Conservation (phyloP, 2,113 vertebrate genomes). For the Tragelaphus buxtoni region DNA sequence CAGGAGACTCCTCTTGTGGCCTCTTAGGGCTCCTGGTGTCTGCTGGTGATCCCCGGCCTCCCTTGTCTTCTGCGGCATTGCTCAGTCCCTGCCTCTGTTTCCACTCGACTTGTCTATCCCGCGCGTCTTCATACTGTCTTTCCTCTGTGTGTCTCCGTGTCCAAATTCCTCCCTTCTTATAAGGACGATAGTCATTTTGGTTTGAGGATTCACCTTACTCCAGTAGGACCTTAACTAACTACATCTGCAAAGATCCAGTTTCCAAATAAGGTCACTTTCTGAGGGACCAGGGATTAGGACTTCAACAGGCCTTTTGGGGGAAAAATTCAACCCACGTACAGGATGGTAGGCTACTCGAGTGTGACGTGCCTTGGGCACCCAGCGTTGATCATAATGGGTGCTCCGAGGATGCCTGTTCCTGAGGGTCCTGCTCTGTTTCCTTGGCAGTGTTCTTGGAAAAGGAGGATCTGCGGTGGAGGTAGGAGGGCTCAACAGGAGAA, state of each 20-base stretch:
- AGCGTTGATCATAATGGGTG: neutral
- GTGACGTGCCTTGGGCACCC: neutral
- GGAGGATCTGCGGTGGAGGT: neutral
- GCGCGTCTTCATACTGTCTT: neutral
- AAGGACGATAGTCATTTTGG: neutral
- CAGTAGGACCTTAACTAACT: neutral
- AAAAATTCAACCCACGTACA: neutral
- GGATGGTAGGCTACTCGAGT: neutral
- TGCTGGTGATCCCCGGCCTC: neutral
- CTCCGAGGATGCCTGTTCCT: neutral
- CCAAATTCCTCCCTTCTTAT: neutral
- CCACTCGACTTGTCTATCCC: neutral
- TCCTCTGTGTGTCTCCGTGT: neutral
- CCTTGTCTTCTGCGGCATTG: neutral
- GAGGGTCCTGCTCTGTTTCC: neutral
- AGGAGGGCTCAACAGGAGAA: neutral
- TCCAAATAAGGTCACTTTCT: neutral
- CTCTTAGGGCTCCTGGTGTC: neutral
- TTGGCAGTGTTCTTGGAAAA: neutral
- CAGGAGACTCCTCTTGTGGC: neutral
- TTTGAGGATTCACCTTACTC: neutral
- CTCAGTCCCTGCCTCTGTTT: neutral
- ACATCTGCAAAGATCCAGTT: neutral
- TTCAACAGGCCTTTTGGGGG: neutral
- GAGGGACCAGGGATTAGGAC: neutral